Conservation (phyloP, 2,113 vertebrate genomes). For the Morone chrysops region DNA sequence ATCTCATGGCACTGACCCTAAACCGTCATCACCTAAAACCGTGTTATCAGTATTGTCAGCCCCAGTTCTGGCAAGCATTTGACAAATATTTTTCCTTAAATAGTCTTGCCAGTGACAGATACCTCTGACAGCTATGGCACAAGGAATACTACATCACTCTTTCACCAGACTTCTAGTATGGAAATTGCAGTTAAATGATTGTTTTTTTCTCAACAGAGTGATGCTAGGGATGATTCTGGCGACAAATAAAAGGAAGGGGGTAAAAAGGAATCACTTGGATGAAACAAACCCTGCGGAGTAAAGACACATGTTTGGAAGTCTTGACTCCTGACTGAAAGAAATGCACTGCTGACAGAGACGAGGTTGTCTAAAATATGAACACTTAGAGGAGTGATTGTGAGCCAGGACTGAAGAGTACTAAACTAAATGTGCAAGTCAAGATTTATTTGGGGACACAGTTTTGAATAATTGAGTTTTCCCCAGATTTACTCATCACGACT, state of each 20-base stretch:
- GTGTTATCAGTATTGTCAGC: constrained; percentile 37
- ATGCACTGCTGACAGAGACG: constrained; percentile 5
- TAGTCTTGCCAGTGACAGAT: constrained; percentile 66
- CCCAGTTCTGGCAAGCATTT: constrained; percentile 32
- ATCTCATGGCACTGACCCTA: constrained; percentile 31
- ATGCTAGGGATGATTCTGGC: constrained; percentile 25
- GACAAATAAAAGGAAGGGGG: constrained; percentile 20
- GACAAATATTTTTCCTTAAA: constrained; percentile 65
- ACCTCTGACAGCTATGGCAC: constrained; percentile 51
- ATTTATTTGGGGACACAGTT: not conserved
- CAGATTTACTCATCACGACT: constrained; percentile 7
- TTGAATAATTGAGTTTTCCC: constrained; percentile 40
- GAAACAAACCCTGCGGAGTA: constrained; percentile 29
- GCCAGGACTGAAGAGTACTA: not conserved
- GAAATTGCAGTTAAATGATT: constrained; percentile 66
- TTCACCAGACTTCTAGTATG: constrained; percentile 44
- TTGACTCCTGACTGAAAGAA: constrained; percentile 18
- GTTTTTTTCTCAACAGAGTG: constrained; percentile 35
- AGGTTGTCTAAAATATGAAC: not conserved
- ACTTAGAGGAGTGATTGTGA: not conserved
- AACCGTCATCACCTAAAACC: constrained; percentile 18
- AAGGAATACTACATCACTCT: constrained; percentile 61
- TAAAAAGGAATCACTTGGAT: constrained; percentile 3
- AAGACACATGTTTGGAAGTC: constrained; percentile 13
- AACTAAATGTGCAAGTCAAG: not conserved